Conservation (phyloP, 2,888 invertebrate genomes). For the Sylvicola cinctus region DNA sequence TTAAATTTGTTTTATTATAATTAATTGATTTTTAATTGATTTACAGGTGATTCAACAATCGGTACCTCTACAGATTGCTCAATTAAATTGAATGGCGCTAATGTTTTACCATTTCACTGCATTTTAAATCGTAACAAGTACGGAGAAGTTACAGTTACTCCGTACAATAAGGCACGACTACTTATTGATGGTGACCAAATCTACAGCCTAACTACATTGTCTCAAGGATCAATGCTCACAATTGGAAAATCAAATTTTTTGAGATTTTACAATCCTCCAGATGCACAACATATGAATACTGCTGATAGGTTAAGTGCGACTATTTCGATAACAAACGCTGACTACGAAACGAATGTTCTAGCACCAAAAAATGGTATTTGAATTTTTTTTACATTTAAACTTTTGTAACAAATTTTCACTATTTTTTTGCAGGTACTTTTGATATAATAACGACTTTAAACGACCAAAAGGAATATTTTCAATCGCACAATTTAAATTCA, state of each 20-base stretch:
- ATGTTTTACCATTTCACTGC: conserved; percentile 68
- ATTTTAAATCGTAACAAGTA: conserved; percentile 61
- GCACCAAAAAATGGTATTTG: no score
- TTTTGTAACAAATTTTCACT: no score
- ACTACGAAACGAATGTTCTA: no score
- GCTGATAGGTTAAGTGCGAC: no score
- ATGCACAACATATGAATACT: conserved; percentile 71
- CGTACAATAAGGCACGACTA: conserved; percentile 43
- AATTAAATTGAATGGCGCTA: conserved; percentile 67
- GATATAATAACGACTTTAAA: no score
- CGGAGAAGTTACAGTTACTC: conserved; percentile 68
- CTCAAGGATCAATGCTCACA: conserved; percentile 81
- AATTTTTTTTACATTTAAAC: no score
- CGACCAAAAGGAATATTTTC: no score
- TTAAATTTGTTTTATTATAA: background rate
- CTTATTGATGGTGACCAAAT: conserved; percentile 55
- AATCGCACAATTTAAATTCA: no score
- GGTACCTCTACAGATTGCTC: conserved; percentile 64
- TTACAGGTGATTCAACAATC: conserved; percentile 59
- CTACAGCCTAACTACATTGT: conserved; percentile 49
- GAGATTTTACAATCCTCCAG: conserved; percentile 81
- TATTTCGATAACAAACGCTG: no score
- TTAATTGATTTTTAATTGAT: background rate
- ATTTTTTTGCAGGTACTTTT: no score
- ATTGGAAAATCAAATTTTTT: conserved; percentile 81